Evolutionary conservation across 1,140 invertebrate species (phyloP).

Genomic region (Dolichoris vasculosae): DNA sequence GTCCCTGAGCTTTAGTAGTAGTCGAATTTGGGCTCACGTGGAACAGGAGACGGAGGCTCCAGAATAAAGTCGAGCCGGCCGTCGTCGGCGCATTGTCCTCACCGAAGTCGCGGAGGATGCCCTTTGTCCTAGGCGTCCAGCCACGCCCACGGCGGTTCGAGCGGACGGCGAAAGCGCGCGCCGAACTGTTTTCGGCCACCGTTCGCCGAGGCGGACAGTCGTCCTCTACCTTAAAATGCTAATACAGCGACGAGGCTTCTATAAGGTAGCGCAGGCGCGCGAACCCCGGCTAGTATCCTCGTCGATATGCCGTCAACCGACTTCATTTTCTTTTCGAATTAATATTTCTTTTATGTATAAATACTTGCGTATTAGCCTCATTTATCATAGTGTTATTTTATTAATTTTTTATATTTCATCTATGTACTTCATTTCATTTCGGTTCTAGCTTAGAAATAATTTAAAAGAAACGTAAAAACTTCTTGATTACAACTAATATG

Average conservation of each 20-base stretch:
- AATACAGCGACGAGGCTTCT: neutral
- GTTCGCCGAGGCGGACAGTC: neutral
- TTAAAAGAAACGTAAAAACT: no score
- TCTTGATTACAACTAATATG: no score
- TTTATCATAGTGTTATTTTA: no score
- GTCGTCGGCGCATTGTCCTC: neutral
- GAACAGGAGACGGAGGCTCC: neutral
- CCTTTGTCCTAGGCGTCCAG: neutral
- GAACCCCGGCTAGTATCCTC: neutral
- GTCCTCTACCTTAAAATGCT: neutral
- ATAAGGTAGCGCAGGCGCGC: neutral
- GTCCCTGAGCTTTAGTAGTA: neutral
- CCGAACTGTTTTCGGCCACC: neutral
- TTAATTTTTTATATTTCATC: no score
- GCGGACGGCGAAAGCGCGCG: neutral
- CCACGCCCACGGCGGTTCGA: neutral
- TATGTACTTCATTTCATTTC: no score
- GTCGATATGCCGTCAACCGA: no score
- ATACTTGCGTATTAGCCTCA: no score
- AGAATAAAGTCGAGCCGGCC: neutral
- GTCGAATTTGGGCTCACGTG: neutral
- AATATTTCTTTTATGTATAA: no score
- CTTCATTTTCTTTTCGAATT: no score
- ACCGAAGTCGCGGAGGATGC: no score
- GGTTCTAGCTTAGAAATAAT: no score